Percentiles rank a stretch among this genome's conserved stretches.
Conservation (phyloP, 1,140 invertebrate species). For the Proctacanthus coquilletti region DNA sequence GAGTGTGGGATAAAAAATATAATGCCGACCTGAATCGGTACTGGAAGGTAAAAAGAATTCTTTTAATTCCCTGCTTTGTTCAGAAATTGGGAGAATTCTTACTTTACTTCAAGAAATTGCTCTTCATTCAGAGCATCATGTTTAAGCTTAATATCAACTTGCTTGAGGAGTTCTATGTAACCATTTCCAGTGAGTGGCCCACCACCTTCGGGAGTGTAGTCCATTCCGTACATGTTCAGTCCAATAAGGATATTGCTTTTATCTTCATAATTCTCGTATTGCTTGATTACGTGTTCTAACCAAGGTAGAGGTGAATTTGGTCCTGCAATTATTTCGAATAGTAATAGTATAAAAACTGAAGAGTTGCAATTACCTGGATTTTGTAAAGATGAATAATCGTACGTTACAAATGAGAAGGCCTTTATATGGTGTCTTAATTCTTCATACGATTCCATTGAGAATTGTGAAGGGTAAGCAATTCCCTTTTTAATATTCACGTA, state of each 20-base stretch:
- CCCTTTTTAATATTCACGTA: constrained; percentile 46
- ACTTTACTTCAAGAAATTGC: constrained; percentile 78
- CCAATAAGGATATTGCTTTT: constrained; percentile 65
- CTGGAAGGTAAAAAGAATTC: constrained; percentile 3
- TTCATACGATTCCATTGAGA: no score
- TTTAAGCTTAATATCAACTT: constrained; percentile 51
- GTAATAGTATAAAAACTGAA: neutral
- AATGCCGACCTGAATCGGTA: constrained; percentile 44
- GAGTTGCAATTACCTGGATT: constrained; percentile 58
- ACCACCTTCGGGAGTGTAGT: constrained; percentile 60
- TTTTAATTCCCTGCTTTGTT: neutral
- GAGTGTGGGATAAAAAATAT: constrained; percentile 79
- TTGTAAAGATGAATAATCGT: constrained; percentile 77
- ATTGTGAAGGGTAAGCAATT: no score
- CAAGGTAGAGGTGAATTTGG: constrained; percentile 79
- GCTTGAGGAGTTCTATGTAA: constrained; percentile 53
- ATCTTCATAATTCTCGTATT: constrained; percentile 37
- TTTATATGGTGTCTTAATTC: constrained; percentile 58
- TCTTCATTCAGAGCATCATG: constrained; percentile 68
- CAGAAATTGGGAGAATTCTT: constrained; percentile 19
- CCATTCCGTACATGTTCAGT: constrained; percentile 88
- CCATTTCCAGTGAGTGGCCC: constrained; percentile 63
- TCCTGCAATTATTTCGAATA: constrained; percentile 26
- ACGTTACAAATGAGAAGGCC: constrained; percentile 87
- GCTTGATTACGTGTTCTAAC: no score